Conservation (phyloP, 2,797 vertebrate genomes). For the Melanotaenia maccullochi region DNA sequence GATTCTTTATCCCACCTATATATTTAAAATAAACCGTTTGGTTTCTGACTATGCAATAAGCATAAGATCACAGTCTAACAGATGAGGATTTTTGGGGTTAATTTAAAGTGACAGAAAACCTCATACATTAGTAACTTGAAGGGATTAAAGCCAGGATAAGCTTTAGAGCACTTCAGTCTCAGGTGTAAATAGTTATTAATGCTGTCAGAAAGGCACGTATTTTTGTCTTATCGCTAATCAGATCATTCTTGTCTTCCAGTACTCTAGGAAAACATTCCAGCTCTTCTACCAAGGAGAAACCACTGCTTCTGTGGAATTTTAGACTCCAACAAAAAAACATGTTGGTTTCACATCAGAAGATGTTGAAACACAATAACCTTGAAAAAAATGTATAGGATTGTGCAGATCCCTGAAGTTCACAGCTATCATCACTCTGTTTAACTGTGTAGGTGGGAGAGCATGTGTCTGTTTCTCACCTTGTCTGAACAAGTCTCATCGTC, state of each 20-base stretch:
- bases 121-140: constrained; percentile 11
- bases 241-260: not conserved
- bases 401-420: not conserved
- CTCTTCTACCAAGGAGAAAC: not conserved
- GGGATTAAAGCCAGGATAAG: not conserved
- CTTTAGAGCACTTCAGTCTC: not conserved
- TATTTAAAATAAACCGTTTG: constrained; percentile 33
- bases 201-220: not conserved
- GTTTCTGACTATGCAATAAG: constrained; percentile 11
- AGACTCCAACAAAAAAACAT: constrained; percentile 7
- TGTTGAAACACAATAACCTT: not conserved
- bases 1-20: constrained; percentile 26
- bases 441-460: constrained; percentile 8
- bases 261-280: constrained; percentile 8
- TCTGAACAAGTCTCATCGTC: constrained; percentile 97
- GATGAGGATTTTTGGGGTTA: not conserved
- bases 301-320: not conserved
- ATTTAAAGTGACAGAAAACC: constrained; percentile 12
- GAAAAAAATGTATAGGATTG: not conserved
- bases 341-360: constrained; percentile 4
- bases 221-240: constrained; percentile 13
- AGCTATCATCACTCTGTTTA: constrained; percentile 29
- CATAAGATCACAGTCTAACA: not conserved
- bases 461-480: constrained; percentile 85
- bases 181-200: not conserved